A percentile compares a stretch with the other conserved stretches of the same genome.
phyloP scores from a whole-genome alignment of 2,888 invertebrate genomes.

The Melieria picta region DNA sequence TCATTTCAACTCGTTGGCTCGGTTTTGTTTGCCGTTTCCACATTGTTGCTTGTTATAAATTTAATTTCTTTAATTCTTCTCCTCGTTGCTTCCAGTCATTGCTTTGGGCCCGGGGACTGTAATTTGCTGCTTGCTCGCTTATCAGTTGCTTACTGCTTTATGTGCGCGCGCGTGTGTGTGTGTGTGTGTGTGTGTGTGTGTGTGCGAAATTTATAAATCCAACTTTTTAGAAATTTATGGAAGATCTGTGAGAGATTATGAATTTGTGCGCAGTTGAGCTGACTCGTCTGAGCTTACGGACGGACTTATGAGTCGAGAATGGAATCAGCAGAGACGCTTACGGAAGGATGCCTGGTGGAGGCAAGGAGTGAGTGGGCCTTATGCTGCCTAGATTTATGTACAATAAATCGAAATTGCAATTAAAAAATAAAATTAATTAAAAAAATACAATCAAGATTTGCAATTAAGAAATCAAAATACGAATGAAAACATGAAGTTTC shows the following conservation, averaged over 20 bases:
- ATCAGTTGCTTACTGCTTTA: neutral
- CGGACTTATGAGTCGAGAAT: too few species aligned
- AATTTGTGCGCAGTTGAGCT: too few species aligned
- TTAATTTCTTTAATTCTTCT: conserved; percentile 2
- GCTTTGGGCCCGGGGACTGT: neutral
- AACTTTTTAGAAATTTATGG: neutral
- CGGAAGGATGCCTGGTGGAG: too few species aligned
- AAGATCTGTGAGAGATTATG: neutral
- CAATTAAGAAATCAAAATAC: too few species aligned
- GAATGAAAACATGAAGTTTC: too few species aligned
- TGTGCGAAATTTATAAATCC: neutral
- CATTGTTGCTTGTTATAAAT: conserved; percentile 7
- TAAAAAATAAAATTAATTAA: too few species aligned
- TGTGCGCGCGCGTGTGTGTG: too few species aligned
- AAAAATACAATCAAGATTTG: too few species aligned
- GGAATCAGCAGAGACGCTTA: too few species aligned
- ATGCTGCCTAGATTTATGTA: neutral
- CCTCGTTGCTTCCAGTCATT: neutral
- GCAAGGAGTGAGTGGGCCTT: neutral
- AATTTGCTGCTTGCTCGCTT: too few species aligned
- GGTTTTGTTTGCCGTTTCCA: conserved; percentile 6
- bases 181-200: neutral
- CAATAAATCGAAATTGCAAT: neutral
- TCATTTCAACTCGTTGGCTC: too few species aligned
- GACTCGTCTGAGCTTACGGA: too few species aligned